A percentile compares a stretch with the other conserved stretches of the same genome.
Evolutionary conservation across 2,797 vertebrate species (phyloP).

Genomic region (Dendrocincla tyrannina): DNA sequence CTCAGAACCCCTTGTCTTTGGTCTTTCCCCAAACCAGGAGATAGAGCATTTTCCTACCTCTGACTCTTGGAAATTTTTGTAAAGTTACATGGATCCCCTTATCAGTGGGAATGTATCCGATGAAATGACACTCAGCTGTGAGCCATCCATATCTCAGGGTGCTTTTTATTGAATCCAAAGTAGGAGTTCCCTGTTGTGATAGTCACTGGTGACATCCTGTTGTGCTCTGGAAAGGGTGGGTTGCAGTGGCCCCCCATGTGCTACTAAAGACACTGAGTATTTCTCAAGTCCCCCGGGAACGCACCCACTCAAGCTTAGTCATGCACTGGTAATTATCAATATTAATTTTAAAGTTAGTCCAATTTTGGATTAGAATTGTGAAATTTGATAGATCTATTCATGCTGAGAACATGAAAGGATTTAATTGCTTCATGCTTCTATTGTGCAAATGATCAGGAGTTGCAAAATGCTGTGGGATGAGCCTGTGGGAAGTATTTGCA

Average conservation of each 20-base stretch:
- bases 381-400: conserved; percentile 35
- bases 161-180: background rate
- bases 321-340: conserved; percentile 19
- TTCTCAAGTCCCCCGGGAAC: background rate
- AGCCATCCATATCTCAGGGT: background rate
- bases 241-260: background rate
- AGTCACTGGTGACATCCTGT: background rate
- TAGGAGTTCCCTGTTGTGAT: background rate
- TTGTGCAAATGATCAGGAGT: conserved; percentile 16
- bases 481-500: background rate
- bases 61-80: background rate
- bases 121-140: background rate
- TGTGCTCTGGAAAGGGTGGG: background rate
- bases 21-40: fast-evolving
- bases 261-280: background rate
- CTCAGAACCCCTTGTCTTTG: background rate
- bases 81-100: background rate
- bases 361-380: background rate
- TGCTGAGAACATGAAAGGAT: conserved; percentile 13
- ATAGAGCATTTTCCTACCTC: background rate
- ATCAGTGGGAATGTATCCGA: background rate
- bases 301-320: conserved; percentile 48
- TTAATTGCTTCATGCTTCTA: conserved; percentile 3
- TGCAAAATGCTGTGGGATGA: background rate
- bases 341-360: conserved; percentile 1